Evolutionary conservation across 2,888 invertebrate species (phyloP).

Genomic region (Pheosia gnoma): DNA sequence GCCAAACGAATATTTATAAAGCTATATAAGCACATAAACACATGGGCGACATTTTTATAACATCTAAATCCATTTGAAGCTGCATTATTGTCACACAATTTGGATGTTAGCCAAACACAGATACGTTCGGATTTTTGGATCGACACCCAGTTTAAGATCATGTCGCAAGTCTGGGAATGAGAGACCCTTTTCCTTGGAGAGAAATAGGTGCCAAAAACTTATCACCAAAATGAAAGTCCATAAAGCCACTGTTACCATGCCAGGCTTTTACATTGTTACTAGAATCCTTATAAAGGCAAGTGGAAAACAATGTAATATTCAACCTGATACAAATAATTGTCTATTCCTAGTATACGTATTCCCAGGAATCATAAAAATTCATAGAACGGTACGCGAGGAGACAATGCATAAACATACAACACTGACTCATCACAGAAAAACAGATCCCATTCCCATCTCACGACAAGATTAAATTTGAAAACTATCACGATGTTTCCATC

Average conservation of each 20-base stretch:
- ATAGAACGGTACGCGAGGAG: neutral
- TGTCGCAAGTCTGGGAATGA: no score
- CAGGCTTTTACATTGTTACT: neutral
- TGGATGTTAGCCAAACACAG: constrained; percentile 52
- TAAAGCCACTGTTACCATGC: no score
- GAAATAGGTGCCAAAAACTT: no score
- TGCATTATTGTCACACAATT: constrained; percentile 63
- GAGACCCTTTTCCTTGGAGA: no score
- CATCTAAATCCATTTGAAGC: constrained; percentile 45
- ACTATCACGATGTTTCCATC: neutral
- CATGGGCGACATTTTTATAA: constrained; percentile 45
- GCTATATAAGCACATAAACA: neutral
- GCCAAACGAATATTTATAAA: neutral
- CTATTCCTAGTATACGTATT: neutral
- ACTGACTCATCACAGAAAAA: neutral
- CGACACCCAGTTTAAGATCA: constrained; percentile 28
- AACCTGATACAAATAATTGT: neutral
- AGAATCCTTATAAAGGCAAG: neutral
- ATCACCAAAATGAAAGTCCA: no score
- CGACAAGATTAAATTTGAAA: neutral
- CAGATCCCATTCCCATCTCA: neutral
- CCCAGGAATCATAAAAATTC: neutral
- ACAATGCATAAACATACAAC: no score
- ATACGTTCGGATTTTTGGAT: constrained; percentile 39
- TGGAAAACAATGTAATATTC: neutral